Evolutionary conservation across 2,113 vertebrate genomes (phyloP).

Genomic region (Ochotona curzoniae): DNA sequence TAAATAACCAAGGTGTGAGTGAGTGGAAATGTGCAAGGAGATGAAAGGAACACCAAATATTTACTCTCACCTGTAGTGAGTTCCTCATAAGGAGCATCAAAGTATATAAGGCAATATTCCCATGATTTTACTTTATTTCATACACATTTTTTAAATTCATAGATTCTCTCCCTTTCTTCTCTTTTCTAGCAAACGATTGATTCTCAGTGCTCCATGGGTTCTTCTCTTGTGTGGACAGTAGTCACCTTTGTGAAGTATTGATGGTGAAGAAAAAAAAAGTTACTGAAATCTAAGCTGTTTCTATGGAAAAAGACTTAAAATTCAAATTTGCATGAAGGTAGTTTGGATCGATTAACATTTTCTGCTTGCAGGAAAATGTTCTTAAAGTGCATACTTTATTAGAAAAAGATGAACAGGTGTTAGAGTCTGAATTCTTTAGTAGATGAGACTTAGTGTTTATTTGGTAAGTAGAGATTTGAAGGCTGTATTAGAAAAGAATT

Average conservation of each 20-base stretch:
- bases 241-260: background rate
- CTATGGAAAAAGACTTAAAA: conserved; percentile 12
- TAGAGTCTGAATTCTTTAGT: background rate
- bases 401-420: conserved; percentile 44
- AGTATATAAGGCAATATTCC: background rate
- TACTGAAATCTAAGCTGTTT: background rate
- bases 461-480: conserved; percentile 64
- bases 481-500: conserved; percentile 57
- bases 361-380: conserved; percentile 42
- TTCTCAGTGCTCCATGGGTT: background rate
- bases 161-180: background rate
- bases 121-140: background rate
- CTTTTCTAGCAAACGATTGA: background rate
- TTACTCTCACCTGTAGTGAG: background rate
- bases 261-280: background rate
- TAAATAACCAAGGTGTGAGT: background rate
- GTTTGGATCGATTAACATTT: conserved; percentile 49
- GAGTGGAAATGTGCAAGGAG: background rate
- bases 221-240: background rate
- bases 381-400: conserved; percentile 10
- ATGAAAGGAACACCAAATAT: background rate
- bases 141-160: background rate
- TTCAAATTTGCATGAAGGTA: conserved; percentile 28
- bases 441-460: conserved; percentile 54
- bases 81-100: background rate